Base-by-base conservation (phyloP, 2,113 vertebrate genomes). In the Sminthopsis crassicaudata region DNA sequence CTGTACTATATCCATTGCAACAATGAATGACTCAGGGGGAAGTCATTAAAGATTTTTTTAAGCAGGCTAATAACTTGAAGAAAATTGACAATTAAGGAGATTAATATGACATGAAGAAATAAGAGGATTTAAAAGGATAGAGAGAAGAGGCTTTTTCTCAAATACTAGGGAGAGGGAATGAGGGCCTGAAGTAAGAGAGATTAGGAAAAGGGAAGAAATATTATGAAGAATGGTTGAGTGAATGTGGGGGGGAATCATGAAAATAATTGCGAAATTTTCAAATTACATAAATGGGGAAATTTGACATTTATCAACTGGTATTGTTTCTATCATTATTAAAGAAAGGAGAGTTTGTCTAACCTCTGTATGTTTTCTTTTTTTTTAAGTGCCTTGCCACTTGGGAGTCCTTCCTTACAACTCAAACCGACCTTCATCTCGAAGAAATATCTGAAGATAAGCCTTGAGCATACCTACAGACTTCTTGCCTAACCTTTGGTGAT, bases 311-410 rank as follows among this genome's bases (percentile, higher is more conserved):
- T 84, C n/a, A 8, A 23, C 67, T 84, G 23, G n/a, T 22, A 2
- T 84, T 54, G 10, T 55, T 67, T 16, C 46, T 97, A 90, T 67
- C 76, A 52, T 89, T 25, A 30, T 55, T 92, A 94, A 54, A 95
- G 67, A 91, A 96, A 53, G n/a, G 36, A 0, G 46, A 2, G 53
- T 27, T 97, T 42, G 94, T 93, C 0, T 92, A 67, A 76, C 96
- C 19, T 27, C 89, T 92, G 0, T 97, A 36, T 98, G 67, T 91
- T 97, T 96, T 91, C 46, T 2, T 96, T 95, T 93, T 98, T 88
- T 98, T 98, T 53, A 98, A 99, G 99, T 99, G 99, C 98, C 99
- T 99, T 98, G 99, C 99, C 26, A 99, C 99, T 22, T 99, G 99
- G 99, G 99, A 99, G 96, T 99, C 99, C 16, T 99, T 99, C 98